A percentile compares a stretch with the other conserved stretches of the same genome.
Evolutionary conservation across 2,888 invertebrate species (phyloP).

Genomic region (Hydriomena furcata): DNA sequence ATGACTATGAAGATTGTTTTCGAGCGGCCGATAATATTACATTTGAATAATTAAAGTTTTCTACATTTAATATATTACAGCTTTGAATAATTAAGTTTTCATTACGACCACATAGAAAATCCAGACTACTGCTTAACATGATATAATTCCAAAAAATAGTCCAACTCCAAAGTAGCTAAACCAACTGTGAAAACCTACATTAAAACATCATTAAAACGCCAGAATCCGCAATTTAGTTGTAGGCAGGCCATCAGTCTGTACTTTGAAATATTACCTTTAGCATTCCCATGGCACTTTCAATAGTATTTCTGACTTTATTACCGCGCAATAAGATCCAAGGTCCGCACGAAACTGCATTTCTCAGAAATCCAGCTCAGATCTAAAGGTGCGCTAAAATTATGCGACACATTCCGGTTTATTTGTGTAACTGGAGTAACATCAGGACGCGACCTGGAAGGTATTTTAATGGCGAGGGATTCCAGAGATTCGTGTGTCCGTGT

Average conservation of each 20-base stretch:
- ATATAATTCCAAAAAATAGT: neutral
- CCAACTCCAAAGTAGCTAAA: neutral
- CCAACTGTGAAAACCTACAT: neutral
- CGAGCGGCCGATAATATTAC: neutral
- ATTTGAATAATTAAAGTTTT: no score
- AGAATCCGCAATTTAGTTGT: constrained; percentile 15
- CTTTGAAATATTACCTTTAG: constrained; percentile 21
- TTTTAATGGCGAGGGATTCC: constrained; percentile 40
- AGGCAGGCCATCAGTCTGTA: constrained; percentile 14
- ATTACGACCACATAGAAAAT: no score
- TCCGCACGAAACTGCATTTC: constrained; percentile 25
- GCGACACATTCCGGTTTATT: constrained; percentile 66
- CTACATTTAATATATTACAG: no score
- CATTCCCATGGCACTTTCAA: neutral
- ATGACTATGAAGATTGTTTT: constrained; percentile 17
- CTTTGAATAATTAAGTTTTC: no score
- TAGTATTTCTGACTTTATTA: constrained; percentile 17
- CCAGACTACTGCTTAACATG: no score
- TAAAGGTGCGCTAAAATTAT: constrained; percentile 59
- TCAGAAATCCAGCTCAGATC: constrained; percentile 32
- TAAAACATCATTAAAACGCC: constrained; percentile 3
- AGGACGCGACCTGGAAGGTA: constrained; percentile 39
- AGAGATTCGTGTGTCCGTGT: constrained; percentile 19
- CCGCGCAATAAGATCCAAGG: constrained; percentile 17
- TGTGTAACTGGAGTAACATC: constrained; percentile 47